Percentiles rank a stretch among this genome's conserved stretches.
These are phyloP conservation scores for Limnodromus scolopaceus DNA, from an alignment of 2,797 vertebrate genomes.

Conservation along the genomic window DNA sequence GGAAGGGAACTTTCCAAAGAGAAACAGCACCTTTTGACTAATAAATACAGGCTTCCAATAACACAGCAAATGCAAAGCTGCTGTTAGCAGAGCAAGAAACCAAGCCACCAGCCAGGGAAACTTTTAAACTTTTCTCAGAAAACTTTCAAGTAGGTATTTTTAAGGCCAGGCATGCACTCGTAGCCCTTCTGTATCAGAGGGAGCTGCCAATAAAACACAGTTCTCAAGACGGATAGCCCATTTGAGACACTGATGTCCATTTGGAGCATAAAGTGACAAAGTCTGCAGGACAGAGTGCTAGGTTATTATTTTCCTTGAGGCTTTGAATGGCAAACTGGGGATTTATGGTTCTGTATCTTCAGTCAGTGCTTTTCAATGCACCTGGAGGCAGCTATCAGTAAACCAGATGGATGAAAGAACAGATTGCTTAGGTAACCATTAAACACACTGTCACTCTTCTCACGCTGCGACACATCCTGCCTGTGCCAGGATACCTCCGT, in stretches of 20 bases:
- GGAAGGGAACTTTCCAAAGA: not conserved
- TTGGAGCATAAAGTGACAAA: slow-evolving; percentile 4
- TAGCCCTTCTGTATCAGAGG: not conserved
- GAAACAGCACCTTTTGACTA: not conserved
- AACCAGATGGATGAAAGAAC: not conserved
- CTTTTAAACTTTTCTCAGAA: not conserved
- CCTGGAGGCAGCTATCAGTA: not conserved
- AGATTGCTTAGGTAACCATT: not conserved
- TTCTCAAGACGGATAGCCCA: not conserved
- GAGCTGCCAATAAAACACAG: not conserved
- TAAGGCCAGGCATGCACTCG: not conserved
- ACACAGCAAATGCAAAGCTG: not conserved
- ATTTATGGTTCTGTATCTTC: slow-evolving; percentile 10
- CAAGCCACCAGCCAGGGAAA: not conserved
- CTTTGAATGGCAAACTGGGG: not conserved
- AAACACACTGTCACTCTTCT: not conserved
- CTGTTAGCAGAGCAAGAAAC: not conserved
- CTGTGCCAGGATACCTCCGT: not conserved
- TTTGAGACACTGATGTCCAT: not conserved
- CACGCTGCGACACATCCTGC: rapidly evolving
- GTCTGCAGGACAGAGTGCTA: not conserved
- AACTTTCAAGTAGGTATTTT: slow-evolving; percentile 6
- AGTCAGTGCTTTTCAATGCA: not conserved
- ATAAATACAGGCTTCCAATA: not conserved
- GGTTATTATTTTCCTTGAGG: slow-evolving; percentile 36